Conservation (phyloP, 1,140 invertebrate genomes). For the Oryctes rhinoceros region DNA sequence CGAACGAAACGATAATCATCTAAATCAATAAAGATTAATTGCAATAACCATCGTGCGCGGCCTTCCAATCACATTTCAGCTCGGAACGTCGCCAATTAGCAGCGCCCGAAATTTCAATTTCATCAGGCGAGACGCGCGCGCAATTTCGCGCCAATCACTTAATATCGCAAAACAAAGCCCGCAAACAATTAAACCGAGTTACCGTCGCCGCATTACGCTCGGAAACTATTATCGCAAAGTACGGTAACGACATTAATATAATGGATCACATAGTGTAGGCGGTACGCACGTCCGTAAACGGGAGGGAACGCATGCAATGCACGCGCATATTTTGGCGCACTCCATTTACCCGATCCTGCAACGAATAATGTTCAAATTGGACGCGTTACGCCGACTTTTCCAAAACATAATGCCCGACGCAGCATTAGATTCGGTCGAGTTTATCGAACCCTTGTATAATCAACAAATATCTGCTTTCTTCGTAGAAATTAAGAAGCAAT, state of each 20-base stretch:
- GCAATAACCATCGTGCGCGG: background rate
- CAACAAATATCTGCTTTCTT: too few relatives aligned
- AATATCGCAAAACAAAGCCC: background rate
- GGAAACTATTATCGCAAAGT: constrained; percentile 2
- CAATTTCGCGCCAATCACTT: constrained; percentile 18
- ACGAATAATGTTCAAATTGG: too few relatives aligned
- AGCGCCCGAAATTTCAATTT: constrained; percentile 8
- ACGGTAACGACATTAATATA: constrained; percentile 1
- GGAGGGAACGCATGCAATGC: background rate
- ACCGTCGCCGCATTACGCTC: constrained; percentile 2
- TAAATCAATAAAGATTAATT: background rate
- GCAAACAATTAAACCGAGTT: constrained; percentile 18
- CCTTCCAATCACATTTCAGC: background rate
- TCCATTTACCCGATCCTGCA: too few relatives aligned
- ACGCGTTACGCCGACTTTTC: too few relatives aligned
- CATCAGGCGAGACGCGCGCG: background rate
- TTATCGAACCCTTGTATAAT: too few relatives aligned
- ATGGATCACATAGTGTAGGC: constrained; percentile 6
- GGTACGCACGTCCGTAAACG: background rate
- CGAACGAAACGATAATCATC: background rate
- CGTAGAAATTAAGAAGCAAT: too few relatives aligned
- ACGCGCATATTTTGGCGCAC: too few relatives aligned
- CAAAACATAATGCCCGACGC: too few relatives aligned
- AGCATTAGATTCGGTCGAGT: too few relatives aligned
- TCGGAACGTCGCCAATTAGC: background rate